These are phyloP conservation scores for Idaea biselata DNA, from an alignment of 2,888 invertebrate species.

Conservation along the genomic window DNA sequence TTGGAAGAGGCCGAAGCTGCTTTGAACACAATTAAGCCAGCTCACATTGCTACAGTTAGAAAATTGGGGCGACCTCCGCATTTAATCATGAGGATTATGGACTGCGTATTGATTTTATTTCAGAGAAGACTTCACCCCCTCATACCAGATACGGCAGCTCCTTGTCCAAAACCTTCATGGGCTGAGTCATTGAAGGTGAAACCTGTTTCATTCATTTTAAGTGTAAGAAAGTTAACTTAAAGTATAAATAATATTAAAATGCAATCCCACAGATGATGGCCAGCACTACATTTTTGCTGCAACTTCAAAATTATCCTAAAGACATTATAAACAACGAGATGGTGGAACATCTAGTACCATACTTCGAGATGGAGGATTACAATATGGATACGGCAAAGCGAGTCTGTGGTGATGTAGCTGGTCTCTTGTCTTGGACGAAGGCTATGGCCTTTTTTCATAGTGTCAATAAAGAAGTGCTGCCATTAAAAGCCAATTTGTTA, in stretches of 20 bases:
- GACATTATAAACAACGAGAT: constrained; percentile 98
- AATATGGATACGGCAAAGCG: constrained; percentile 97
- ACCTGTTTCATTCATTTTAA: background rate
- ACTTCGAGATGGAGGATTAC: constrained; percentile 97
- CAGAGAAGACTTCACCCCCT: constrained; percentile 92
- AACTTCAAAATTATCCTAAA: constrained; percentile 96
- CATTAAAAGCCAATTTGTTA: constrained; percentile 94
- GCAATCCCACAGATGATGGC: constrained; percentile 90
- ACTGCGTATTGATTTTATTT: constrained; percentile 95
- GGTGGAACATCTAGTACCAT: constrained; percentile 94
- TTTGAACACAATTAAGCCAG: constrained; percentile 97
- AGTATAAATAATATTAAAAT: constrained; percentile 2
- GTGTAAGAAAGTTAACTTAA: background rate
- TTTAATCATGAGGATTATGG: constrained; percentile 98
- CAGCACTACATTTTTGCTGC: constrained; percentile 93
- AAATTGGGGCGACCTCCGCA: constrained; percentile 97
- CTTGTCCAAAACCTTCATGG: constrained; percentile 97
- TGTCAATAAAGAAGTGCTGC: constrained; percentile 97
- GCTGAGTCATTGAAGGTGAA: constrained; percentile 93
- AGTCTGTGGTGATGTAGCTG: constrained; percentile 98
- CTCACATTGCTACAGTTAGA: constrained; percentile 96
- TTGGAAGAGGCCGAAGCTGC: constrained; percentile 97
- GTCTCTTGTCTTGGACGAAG: constrained; percentile 96
- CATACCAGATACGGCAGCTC: constrained; percentile 88
- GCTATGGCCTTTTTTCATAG: constrained; percentile 97